Percentiles rank a stretch among this genome's conserved stretches.
These are phyloP conservation scores for Macaria notata DNA, from an alignment of 2,888 invertebrate genomes.

Conservation along the genomic window DNA sequence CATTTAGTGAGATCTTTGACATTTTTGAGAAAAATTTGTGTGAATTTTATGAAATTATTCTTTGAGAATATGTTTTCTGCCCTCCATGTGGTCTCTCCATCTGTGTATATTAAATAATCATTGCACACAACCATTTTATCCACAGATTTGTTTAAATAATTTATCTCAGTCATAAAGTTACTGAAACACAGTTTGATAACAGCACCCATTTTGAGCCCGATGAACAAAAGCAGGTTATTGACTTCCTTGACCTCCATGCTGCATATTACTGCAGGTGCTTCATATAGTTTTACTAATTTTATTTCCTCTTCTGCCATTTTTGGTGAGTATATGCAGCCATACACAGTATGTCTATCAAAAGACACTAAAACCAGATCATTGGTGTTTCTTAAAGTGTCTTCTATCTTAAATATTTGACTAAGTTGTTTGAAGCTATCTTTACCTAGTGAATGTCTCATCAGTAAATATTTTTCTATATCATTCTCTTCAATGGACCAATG, in stretches of 20 bases:
- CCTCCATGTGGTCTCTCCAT: conserved; percentile 64
- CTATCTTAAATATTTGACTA: conserved; percentile 34
- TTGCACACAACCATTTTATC: conserved; percentile 46
- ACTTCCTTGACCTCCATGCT: conserved; percentile 45
- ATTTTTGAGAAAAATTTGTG: conserved; percentile 52
- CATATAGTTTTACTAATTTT: conserved; percentile 48
- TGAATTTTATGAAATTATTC: conserved; percentile 39
- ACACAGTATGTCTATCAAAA: conserved; percentile 52
- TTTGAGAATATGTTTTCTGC: conserved; percentile 47
- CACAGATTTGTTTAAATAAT: conserved; percentile 61
- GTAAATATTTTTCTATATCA: conserved; percentile 37
- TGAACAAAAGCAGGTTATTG: conserved; percentile 41
- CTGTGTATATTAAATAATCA: conserved; percentile 57
- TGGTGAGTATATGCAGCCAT: conserved; percentile 45
- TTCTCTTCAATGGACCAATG: conserved; percentile 30
- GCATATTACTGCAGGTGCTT: conserved; percentile 58
- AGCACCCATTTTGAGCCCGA: conserved; percentile 58
- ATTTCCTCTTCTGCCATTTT: conserved; percentile 37
- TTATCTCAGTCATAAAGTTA: conserved; percentile 36
- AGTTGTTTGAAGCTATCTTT: conserved; percentile 34
- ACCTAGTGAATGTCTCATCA: conserved; percentile 33
- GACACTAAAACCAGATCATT: conserved; percentile 44
- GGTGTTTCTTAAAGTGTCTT: conserved; percentile 28
- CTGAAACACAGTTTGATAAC: conserved; percentile 49
- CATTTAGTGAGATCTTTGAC: conserved; percentile 57